Conservation (phyloP, 2,797 vertebrate species). For the Jordanella pulchra region DNA sequence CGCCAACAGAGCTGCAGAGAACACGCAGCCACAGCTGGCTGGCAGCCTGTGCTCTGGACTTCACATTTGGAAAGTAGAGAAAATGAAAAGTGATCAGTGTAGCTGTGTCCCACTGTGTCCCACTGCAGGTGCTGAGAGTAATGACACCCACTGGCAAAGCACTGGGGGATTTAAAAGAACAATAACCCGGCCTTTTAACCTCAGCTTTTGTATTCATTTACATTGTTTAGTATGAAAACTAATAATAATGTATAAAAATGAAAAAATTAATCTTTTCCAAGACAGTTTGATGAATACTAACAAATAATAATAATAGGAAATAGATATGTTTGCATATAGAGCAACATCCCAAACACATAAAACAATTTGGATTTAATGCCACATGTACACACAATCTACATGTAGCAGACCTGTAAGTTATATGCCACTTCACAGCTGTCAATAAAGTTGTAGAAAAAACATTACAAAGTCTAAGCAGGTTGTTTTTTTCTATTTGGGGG, state of each 20-base stretch:
- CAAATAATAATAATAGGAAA: too few species aligned
- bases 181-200: not conserved
- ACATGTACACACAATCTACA: not conserved
- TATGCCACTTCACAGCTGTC: too few species aligned
- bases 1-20: conserved; percentile 9
- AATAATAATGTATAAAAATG: not conserved
- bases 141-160: conserved; percentile 26
- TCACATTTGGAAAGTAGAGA: conserved; percentile 15
- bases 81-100: conserved; percentile 42
- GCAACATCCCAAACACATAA: not conserved
- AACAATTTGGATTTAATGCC: too few species aligned
- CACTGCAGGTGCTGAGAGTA: conserved; percentile 47
- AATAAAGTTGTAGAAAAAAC: too few species aligned
- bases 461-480: too few species aligned
- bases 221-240: not conserved
- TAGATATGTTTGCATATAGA: not conserved
- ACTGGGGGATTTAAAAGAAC: not conserved
- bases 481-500: too few species aligned
- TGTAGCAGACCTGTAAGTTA: too few species aligned
- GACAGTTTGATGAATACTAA: not conserved
- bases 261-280: not conserved
- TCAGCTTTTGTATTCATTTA: conserved; percentile 1
- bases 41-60: conserved; percentile 25
- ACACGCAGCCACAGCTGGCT: conserved; percentile 39
- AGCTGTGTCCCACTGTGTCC: conserved; percentile 12